phyloP scores from a whole-genome alignment of 1,140 invertebrate species.

The Parasteatoda tepidariorum region DNA sequence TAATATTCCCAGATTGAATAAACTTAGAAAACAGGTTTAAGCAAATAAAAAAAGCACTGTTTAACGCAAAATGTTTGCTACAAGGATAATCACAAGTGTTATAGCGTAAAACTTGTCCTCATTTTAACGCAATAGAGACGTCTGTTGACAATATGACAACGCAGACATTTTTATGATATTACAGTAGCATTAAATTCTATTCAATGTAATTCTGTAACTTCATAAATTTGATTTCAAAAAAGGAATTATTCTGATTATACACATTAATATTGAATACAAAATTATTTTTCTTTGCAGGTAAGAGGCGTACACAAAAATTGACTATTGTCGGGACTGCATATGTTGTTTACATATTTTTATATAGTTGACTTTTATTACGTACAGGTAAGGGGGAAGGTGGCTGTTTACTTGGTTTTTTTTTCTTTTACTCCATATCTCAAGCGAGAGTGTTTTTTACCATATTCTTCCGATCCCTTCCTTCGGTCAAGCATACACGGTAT shows the following conservation, averaged over 20 bases:
- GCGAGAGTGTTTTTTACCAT: conserved; percentile 55
- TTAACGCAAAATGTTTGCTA: too few relatives aligned
- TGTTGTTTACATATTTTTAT: conserved; percentile 56
- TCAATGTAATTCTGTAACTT: not conserved
- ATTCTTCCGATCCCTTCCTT: conserved; percentile 13
- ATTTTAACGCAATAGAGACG: not conserved
- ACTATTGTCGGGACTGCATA: conserved; percentile 45
- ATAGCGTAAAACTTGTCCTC: too few relatives aligned
- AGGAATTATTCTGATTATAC: not conserved
- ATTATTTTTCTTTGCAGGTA: not conserved
- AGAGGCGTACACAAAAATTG: not conserved
- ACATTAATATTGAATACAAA: not conserved
- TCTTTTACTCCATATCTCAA: conserved; percentile 14
- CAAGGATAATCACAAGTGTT: too few relatives aligned
- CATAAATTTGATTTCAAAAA: not conserved
- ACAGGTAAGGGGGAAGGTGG: not conserved
- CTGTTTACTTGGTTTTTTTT: conserved; percentile 40
- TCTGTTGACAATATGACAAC: too few relatives aligned
- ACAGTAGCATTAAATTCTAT: too few relatives aligned
- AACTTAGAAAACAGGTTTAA: too few relatives aligned
- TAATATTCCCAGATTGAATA: too few relatives aligned
- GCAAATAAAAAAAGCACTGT: too few relatives aligned
- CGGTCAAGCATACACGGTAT: conserved; percentile 26
- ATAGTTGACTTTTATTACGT: conserved; percentile 20
- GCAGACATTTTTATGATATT: too few relatives aligned